These are phyloP conservation scores for Spodoptera picta DNA, from an alignment of 2,888 invertebrate species.

Conservation along the genomic window DNA sequence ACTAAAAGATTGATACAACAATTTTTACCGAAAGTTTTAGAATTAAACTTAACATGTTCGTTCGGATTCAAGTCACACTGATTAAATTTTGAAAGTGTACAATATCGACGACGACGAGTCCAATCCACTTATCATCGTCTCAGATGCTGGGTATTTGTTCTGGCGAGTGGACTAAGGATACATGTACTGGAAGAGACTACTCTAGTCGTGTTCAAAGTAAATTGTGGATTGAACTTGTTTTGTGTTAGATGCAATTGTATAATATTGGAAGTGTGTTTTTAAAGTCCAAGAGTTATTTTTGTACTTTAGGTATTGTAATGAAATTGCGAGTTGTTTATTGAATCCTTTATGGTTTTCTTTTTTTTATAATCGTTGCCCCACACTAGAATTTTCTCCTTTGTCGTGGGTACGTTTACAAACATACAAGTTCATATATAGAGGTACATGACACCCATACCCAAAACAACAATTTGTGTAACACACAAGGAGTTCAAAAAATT, in stretches of 20 bases:
- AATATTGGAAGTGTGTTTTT: conserved; percentile 1
- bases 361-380: too few relatives aligned
- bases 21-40: conserved; percentile 48
- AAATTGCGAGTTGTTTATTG: too few relatives aligned
- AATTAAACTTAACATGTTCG: conserved; percentile 56
- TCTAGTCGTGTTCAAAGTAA: conserved; percentile 45
- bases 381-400: too few relatives aligned
- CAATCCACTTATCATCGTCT: conserved; percentile 78
- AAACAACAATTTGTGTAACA: too few relatives aligned
- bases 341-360: too few relatives aligned
- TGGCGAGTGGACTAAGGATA: conserved; percentile 53
- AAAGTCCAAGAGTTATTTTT: too few relatives aligned
- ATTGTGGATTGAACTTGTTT: conserved; percentile 40
- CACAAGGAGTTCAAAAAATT: too few relatives aligned
- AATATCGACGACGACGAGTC: conserved; percentile 68
- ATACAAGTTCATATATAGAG: too few relatives aligned
- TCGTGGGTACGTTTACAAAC: too few relatives aligned
- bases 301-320: too few relatives aligned
- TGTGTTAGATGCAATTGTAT: conserved; percentile 15
- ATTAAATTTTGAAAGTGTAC: conserved; percentile 77
- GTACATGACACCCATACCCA: too few relatives aligned
- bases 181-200: conserved; percentile 40
- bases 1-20: conserved; percentile 28
- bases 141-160: conserved; percentile 63
- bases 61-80: conserved; percentile 65